Conservation (phyloP, 1,140 invertebrate genomes). For the Battus philenor region DNA sequence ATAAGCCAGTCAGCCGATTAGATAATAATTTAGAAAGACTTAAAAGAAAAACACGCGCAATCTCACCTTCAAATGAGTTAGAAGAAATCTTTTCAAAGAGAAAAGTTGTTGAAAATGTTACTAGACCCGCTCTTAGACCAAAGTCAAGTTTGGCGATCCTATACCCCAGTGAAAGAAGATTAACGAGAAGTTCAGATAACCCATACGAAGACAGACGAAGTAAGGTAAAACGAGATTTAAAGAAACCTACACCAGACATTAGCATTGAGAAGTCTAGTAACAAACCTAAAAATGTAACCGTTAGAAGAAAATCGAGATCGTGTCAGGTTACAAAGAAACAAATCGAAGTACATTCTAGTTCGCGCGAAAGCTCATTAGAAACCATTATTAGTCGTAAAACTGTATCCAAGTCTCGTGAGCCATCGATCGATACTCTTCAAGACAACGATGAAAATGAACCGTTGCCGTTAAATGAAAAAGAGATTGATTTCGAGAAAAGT, state of each 20-base stretch:
- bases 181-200: conserved; percentile 55
- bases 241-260: conserved; percentile 42
- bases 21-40: conserved; percentile 66
- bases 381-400: conserved; percentile 56
- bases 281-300: conserved; percentile 41
- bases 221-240: conserved; percentile 52
- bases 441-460: conserved; percentile 76
- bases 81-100: conserved; percentile 71
- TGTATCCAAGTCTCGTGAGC: conserved; percentile 61
- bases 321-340: conserved; percentile 57
- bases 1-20: conserved; percentile 44
- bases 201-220: conserved; percentile 43
- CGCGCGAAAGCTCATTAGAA: conserved; percentile 70
- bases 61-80: conserved; percentile 72
- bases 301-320: conserved; percentile 64
- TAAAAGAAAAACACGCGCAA: conserved; percentile 68
- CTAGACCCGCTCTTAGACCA: conserved; percentile 53
- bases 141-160: conserved; percentile 64
- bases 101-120: conserved; percentile 51
- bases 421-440: conserved; percentile 59
- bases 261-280: conserved; percentile 28
- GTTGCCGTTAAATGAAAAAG: conserved; percentile 74
- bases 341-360: conserved; percentile 61
- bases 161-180: conserved; percentile 54
- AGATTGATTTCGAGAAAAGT: conserved; percentile 73